Percentiles rank a stretch among this genome's conserved stretches.
These are phyloP conservation scores for Artibeus jamaicensis DNA, from an alignment of 2,797 vertebrate species.

Conservation along the genomic window DNA sequence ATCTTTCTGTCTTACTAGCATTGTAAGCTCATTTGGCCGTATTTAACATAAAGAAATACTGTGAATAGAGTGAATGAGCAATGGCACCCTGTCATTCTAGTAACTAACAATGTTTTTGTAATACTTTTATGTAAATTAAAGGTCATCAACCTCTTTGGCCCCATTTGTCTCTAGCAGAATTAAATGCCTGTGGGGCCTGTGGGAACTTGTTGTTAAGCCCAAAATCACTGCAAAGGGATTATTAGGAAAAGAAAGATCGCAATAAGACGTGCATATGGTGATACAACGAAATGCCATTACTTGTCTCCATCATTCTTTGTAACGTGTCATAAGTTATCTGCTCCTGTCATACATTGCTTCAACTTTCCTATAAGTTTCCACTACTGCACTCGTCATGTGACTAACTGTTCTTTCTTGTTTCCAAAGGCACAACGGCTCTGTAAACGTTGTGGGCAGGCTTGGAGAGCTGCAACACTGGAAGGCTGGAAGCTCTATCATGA, in stretches of 20 bases:
- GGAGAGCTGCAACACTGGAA: constrained; percentile 98
- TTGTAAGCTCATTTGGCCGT: background rate
- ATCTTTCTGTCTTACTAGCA: background rate
- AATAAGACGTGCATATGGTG: background rate
- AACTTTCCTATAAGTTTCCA: background rate
- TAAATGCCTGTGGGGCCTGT: background rate
- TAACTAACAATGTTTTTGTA: background rate
- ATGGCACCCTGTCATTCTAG: background rate
- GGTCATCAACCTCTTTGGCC: background rate
- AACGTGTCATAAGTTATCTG: background rate
- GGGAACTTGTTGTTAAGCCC: background rate
- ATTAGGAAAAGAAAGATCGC: background rate
- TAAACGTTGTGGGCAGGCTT: constrained; percentile 97
- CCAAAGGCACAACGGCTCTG: constrained; percentile 94
- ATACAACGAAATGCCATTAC: background rate
- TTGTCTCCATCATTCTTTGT: background rate
- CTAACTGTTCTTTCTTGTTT: background rate
- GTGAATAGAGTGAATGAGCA: background rate
- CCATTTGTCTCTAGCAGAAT: background rate
- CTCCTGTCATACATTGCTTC: background rate
- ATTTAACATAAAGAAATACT: background rate
- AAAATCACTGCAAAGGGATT: background rate
- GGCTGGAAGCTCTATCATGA: constrained; percentile 99
- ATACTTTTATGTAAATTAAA: background rate
- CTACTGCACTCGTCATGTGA: background rate